A percentile compares a stretch with the other conserved stretches of the same genome.
Conservation (phyloP, 35 echinoderm and acorn worm species). For the Strongylocentrotus purpuratus region DNA sequence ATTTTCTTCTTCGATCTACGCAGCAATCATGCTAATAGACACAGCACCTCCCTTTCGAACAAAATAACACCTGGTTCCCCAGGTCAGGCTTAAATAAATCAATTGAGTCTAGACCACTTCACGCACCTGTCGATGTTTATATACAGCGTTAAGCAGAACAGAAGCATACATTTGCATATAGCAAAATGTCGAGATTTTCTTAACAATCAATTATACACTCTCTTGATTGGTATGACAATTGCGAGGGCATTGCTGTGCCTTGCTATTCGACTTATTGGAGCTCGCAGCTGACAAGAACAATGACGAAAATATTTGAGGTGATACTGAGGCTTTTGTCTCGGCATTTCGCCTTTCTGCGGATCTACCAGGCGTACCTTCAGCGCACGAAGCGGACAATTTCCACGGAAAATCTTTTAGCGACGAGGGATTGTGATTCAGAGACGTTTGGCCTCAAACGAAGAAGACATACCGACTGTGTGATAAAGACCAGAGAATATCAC, state of each 20-base stretch:
- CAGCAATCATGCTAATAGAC: neutral
- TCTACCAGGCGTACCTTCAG: conserved; percentile 70
- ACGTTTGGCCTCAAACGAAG: conserved; percentile 49
- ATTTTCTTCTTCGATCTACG: neutral
- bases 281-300: conserved; percentile 40
- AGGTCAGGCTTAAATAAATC: conserved; percentile 19
- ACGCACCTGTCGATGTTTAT: neutral
- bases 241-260: neutral
- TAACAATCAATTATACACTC: neutral
- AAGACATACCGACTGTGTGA: conserved; percentile 57
- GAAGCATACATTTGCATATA: neutral
- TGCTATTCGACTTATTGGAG: neutral
- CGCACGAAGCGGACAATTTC: conserved; percentile 61
- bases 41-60: neutral
- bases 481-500: conserved; percentile 66
- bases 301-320: conserved; percentile 89
- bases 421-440: neutral
- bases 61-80: neutral
- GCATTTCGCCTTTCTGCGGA: conserved; percentile 71
- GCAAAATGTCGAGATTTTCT: conserved; percentile 16
- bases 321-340: conserved; percentile 70
- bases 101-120: conserved; percentile 19
- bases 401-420: conserved; percentile 61
- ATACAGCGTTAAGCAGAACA: neutral
- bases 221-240: neutral